Conservation (phyloP, 2,113 vertebrate species). For the Lycaon pictus region DNA sequence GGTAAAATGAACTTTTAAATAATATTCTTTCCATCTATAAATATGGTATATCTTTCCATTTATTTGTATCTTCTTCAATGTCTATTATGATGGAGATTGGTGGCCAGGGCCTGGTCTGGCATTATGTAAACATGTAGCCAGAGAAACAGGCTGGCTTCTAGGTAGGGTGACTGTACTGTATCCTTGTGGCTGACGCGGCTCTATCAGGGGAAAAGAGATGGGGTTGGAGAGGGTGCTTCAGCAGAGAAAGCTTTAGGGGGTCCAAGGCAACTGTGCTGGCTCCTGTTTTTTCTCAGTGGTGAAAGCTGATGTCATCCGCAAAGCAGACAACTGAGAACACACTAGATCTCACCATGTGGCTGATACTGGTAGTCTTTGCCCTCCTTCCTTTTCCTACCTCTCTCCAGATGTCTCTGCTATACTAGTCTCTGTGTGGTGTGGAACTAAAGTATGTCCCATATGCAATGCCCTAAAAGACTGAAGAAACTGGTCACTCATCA, state of each 20-base stretch:
- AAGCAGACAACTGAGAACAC: background rate
- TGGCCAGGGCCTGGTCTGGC: background rate
- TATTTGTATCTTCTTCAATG: background rate
- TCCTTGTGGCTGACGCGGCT: background rate
- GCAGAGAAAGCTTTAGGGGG: background rate
- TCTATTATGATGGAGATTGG: fast-evolving
- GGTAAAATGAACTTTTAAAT: background rate
- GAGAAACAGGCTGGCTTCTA: background rate
- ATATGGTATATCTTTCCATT: background rate
- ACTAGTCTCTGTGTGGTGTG: background rate
- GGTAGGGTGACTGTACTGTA: background rate
- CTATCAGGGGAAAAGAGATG: background rate
- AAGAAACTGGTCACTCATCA: background rate
- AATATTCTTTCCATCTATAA: background rate
- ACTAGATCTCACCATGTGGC: background rate
- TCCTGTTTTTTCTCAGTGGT: background rate
- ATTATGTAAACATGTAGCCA: background rate
- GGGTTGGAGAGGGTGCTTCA: background rate
- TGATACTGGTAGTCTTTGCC: background rate
- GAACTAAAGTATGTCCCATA: background rate
- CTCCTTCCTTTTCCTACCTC: background rate
- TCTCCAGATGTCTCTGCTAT: background rate
- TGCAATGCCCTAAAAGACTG: background rate
- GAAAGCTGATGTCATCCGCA: background rate
- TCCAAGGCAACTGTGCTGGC: background rate